These are phyloP conservation scores for Sebastes minor DNA, from an alignment of 2,797 vertebrate species.

Conservation along the genomic window DNA sequence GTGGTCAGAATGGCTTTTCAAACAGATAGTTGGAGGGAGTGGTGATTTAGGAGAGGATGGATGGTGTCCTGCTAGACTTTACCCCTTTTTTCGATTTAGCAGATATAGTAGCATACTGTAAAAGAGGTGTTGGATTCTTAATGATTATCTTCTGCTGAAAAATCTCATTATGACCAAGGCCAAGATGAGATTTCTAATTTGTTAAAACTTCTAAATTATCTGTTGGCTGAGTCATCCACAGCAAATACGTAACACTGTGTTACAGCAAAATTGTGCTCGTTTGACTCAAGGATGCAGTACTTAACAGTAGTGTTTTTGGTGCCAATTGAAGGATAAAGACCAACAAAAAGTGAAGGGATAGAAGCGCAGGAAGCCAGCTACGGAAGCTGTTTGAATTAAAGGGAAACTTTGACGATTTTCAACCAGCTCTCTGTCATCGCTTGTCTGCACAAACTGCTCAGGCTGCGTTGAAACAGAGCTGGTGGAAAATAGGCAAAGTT, in stretches of 20 bases:
- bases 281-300: neutral
- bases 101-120: neutral
- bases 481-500: neutral
- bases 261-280: neutral
- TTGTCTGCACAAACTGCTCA: too few relatives aligned
- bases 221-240: neutral
- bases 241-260: neutral
- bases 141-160: slow-evolving; percentile 22
- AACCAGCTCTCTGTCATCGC: too few relatives aligned
- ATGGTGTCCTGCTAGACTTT: neutral
- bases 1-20: slow-evolving; percentile 9
- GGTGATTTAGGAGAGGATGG: slow-evolving; percentile 8
- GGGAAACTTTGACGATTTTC: too few relatives aligned
- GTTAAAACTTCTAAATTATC: neutral
- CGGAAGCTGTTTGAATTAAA: too few relatives aligned
- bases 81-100: neutral
- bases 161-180: neutral
- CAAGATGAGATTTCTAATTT: neutral
- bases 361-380: neutral
- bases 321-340: neutral
- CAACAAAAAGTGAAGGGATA: neutral
- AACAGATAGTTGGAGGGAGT: neutral
- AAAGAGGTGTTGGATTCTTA: slow-evolving; percentile 10
- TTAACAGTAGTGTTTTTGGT: neutral
- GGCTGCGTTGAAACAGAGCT: neutral